Percentiles rank a stretch among this genome's conserved stretches.
Evolutionary conservation across 2,113 vertebrate species (phyloP).

Genomic region (Platysternon megacephalum): DNA sequence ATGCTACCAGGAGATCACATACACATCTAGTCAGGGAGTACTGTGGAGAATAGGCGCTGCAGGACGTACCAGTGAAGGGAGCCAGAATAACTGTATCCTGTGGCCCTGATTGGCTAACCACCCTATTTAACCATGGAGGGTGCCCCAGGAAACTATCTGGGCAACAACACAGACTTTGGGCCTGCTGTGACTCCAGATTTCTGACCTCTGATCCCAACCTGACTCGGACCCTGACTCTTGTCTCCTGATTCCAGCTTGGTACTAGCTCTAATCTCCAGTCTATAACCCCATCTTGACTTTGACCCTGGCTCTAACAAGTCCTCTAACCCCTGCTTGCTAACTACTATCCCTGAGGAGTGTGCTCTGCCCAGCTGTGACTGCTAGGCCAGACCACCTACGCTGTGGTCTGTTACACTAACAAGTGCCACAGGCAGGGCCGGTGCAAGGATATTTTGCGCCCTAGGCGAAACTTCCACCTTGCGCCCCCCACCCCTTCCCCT

Average conservation of each 20-base stretch:
- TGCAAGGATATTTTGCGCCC: too few relatives aligned
- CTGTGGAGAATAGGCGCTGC: background rate
- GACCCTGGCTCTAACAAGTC: too few relatives aligned
- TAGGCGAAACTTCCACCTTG: too few relatives aligned
- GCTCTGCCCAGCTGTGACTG: background rate
- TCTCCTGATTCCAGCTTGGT: background rate
- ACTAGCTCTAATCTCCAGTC: background rate
- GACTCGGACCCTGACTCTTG: background rate
- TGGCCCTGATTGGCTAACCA: background rate
- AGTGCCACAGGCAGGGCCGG: background rate
- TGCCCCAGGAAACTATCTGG: background rate
- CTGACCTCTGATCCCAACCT: background rate
- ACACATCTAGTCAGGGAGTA: background rate
- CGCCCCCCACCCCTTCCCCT: too few relatives aligned
- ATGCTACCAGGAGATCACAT: background rate
- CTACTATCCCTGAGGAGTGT: background rate
- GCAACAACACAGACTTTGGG: background rate
- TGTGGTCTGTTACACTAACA: background rate
- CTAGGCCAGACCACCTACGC: background rate
- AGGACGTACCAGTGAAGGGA: background rate
- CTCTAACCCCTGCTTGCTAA: background rate
- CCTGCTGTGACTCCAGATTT: background rate
- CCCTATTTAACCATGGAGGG: background rate
- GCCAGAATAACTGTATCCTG: background rate
- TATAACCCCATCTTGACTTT: background rate